These are phyloP conservation scores for Drosophila niveifrons DNA, from an alignment of 2,888 invertebrate species.

Conservation along the genomic window DNA sequence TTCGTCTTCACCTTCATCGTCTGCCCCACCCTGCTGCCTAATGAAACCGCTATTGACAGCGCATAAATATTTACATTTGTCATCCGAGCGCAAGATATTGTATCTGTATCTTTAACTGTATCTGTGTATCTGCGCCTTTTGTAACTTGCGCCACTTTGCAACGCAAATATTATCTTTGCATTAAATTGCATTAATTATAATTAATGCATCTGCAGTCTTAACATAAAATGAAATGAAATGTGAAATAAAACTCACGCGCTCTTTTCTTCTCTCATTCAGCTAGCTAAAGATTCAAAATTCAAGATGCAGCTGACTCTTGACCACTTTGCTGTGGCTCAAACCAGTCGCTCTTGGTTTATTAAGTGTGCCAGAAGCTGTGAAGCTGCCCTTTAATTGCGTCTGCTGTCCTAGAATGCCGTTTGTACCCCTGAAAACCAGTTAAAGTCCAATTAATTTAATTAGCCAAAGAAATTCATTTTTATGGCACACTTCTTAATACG, in stretches of 20 bases:
- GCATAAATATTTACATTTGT: constrained; percentile 51
- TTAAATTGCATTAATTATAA: constrained; percentile 36
- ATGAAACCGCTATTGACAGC: constrained; percentile 50
- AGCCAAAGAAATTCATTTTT: not conserved
- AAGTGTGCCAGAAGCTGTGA: not conserved
- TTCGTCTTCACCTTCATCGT: not conserved
- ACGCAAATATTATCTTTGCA: constrained; percentile 23
- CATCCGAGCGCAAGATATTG: constrained; percentile 29
- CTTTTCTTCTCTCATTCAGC: not conserved
- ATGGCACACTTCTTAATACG: not conserved
- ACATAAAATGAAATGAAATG: constrained; percentile 13
- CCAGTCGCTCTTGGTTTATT: not conserved
- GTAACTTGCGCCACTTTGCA: not conserved
- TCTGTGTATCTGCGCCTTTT: not conserved
- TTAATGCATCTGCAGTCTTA: constrained; percentile 29
- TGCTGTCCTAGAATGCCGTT: not conserved
- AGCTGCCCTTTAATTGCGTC: too few relatives aligned
- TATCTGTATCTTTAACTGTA: constrained; percentile 20
- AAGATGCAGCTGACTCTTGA: constrained; percentile 1
- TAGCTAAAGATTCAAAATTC: constrained; percentile 3
- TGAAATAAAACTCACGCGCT: constrained; percentile 41
- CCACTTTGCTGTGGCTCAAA: constrained; percentile 9
- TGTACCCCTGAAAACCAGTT: constrained; percentile 1
- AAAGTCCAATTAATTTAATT: not conserved
- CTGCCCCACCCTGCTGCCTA: constrained; percentile 15